Percentiles rank a stretch among this genome's conserved stretches.
Evolutionary conservation across 1,140 invertebrate genomes (phyloP).

Genomic region (Ylistrum balloti): DNA sequence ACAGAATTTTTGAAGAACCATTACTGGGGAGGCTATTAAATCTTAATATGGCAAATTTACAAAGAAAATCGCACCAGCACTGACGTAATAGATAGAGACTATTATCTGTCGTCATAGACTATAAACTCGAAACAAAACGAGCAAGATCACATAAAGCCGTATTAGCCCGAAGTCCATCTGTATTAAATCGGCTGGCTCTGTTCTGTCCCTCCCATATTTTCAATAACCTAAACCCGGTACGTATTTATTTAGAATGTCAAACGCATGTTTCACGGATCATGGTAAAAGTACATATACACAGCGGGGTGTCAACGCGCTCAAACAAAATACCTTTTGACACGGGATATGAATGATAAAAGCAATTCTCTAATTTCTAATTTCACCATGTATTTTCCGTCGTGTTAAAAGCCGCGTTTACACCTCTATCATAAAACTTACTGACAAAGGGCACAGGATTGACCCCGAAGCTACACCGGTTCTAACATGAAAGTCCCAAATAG

Average conservation of each 20-base stretch:
- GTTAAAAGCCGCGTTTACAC: constrained; percentile 38
- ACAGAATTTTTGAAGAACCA: not conserved
- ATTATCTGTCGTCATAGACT: not conserved
- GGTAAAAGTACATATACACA: not conserved
- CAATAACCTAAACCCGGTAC: not conserved
- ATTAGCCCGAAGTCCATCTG: not conserved
- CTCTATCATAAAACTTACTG: not conserved
- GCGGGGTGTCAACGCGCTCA: not conserved
- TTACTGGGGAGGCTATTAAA: too few species aligned
- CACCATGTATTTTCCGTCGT: constrained; percentile 18
- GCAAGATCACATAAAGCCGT: not conserved
- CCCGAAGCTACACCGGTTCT: constrained; percentile 10
- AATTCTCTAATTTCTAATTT: constrained; percentile 28
- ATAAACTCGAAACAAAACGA: not conserved
- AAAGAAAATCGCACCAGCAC: not conserved
- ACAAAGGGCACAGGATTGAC: not conserved
- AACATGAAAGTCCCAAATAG: constrained; percentile 38
- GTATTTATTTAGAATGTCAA: not conserved
- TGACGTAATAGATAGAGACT: not conserved
- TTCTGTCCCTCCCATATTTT: not conserved
- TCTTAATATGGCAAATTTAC: not conserved
- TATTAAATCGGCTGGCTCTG: too few species aligned
- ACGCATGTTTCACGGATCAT: not conserved
- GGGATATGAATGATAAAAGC: constrained; percentile 5
- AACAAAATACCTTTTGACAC: constrained; percentile 27